Evolutionary conservation across 2,797 vertebrate genomes (phyloP).

Genomic region (Molothrus aeneus): DNA sequence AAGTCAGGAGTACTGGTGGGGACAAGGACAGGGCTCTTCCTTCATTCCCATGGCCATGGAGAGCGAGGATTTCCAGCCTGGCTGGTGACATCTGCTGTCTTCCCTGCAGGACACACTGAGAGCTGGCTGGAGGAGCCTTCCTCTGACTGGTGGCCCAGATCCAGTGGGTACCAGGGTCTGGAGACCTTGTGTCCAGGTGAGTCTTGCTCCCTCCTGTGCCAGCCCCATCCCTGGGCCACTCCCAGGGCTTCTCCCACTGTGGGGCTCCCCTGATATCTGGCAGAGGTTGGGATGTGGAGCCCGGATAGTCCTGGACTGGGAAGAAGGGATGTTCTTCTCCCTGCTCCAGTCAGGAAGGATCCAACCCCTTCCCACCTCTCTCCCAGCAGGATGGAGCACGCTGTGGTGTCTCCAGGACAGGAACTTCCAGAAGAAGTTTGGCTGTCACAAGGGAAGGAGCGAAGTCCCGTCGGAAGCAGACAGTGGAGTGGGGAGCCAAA

Average conservation of each 20-base stretch:
- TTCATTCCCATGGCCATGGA: fast-evolving
- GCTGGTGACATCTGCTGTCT: background rate
- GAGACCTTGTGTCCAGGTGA: background rate
- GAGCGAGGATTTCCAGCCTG: fast-evolving
- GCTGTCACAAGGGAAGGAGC: fast-evolving
- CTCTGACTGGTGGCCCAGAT: background rate
- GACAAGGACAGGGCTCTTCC: background rate
- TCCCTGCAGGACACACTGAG: fast-evolving
- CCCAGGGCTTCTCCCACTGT: background rate
- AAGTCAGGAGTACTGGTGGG: background rate
- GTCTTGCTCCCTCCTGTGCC: background rate
- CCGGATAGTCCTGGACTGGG: fast-evolving
- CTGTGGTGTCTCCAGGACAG: background rate
- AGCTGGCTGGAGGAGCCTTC: background rate
- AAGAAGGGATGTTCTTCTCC: background rate
- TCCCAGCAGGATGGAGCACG: background rate
- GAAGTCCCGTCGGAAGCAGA: fast-evolving
- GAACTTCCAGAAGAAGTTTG: background rate
- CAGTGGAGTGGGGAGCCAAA: fast-evolving
- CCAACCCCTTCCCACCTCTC: background rate
- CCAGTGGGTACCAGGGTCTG: fast-evolving
- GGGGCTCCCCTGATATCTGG: too few species aligned
- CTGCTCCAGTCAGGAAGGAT: background rate
- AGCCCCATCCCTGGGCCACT: background rate
- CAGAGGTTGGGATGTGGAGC: background rate